These are phyloP conservation scores for Drosophila equinoxialis DNA, from an alignment of 1,140 invertebrate genomes.

Conservation along the genomic window DNA sequence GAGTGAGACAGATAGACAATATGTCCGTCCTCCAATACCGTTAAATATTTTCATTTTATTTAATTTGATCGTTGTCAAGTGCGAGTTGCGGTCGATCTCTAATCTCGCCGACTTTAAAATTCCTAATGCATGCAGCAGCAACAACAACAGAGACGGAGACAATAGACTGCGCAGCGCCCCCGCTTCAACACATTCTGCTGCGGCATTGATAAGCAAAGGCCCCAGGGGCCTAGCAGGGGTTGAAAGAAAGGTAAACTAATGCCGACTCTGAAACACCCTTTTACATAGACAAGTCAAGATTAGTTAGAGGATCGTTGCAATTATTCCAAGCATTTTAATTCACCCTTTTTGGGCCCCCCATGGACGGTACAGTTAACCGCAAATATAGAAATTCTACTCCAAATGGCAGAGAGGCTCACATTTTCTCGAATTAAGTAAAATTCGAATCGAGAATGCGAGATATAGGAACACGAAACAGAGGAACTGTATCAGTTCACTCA, in stretches of 20 bases:
- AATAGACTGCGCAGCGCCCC: constrained; percentile 1
- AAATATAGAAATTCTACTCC: constrained; percentile 43
- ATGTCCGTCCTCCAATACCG: constrained; percentile 27
- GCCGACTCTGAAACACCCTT: background rate
- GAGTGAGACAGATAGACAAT: background rate
- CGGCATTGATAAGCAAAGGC: constrained; percentile 46
- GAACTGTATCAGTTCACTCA: constrained; percentile 17
- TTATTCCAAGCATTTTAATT: background rate
- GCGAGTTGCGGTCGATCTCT: constrained; percentile 47
- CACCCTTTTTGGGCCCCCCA: no score
- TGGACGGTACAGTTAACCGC: constrained; percentile 31
- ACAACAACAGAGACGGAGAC: background rate
- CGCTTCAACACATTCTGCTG: background rate
- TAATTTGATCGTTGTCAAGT: constrained; percentile 35
- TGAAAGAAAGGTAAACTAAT: background rate
- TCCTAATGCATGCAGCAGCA: constrained; percentile 12
- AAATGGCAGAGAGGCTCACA: constrained; percentile 5
- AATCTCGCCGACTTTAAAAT: constrained; percentile 12
- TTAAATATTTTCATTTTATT: constrained; percentile 15
- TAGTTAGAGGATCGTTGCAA: no score
- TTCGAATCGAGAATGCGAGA: background rate
- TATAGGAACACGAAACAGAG: background rate
- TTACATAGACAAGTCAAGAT: no score
- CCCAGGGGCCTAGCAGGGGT: constrained; percentile 3
- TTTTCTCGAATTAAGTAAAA: constrained; percentile 17